Evolutionary conservation across 1,140 invertebrate species (phyloP).

Genomic region (Helicoverpa armigera): DNA sequence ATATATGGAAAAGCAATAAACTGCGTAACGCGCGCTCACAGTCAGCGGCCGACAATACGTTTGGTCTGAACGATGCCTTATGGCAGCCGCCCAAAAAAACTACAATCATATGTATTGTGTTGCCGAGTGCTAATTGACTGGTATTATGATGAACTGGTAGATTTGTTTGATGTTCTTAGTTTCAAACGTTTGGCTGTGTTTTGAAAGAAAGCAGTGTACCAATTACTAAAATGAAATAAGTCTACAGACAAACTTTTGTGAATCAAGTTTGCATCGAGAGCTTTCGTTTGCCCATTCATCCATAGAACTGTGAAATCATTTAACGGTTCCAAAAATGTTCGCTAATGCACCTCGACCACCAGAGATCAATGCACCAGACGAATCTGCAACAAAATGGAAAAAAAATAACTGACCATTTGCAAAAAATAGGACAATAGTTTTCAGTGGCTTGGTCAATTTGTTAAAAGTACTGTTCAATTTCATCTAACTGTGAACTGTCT

Average conservation of each 20-base stretch:
- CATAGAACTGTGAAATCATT: background rate
- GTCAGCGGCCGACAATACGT: too few species aligned
- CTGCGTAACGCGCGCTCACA: too few species aligned
- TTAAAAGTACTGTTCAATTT: background rate
- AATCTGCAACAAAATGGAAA: background rate
- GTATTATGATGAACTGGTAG: slow-evolving; percentile 20
- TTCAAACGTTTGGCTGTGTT: too few species aligned
- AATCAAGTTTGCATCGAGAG: background rate
- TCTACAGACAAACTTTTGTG: too few species aligned
- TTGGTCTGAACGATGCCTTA: too few species aligned
- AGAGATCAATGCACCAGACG: slow-evolving; percentile 35
- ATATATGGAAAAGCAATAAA: too few species aligned
- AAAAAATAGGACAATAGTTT: slow-evolving; percentile 33
- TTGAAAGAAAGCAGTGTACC: background rate
- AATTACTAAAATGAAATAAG: too few species aligned
- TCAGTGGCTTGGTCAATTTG: background rate
- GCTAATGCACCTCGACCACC: background rate
- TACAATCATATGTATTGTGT: slow-evolving; percentile 31
- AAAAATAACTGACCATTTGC: background rate
- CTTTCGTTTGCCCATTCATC: background rate
- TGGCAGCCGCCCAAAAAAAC: slow-evolving; percentile 20
- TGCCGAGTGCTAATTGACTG: slow-evolving; percentile 24
- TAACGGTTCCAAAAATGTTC: background rate
- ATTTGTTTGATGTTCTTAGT: slow-evolving; percentile 16
- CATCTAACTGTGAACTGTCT: slow-evolving; percentile 23